A percentile compares a stretch with the other conserved stretches of the same genome.
These are phyloP conservation scores for Gobiocypris rarus DNA, from an alignment of 2,113 vertebrate genomes.

Conservation along the genomic window DNA sequence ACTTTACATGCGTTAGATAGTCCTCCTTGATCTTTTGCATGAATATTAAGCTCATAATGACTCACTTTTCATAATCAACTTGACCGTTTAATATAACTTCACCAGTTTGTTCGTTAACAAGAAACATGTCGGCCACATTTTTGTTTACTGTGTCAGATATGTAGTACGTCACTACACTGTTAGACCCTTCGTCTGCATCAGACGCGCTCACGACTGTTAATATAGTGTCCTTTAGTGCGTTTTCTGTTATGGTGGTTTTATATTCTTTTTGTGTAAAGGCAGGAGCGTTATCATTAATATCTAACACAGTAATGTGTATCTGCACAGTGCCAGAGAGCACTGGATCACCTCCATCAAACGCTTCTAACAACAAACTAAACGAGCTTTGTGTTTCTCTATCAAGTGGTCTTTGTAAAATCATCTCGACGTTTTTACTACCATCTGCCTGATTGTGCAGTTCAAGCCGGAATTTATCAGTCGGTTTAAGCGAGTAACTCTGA, in stretches of 20 bases:
- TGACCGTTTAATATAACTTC: conserved; percentile 53
- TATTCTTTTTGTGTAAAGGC: conserved; percentile 51
- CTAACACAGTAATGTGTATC: conserved; percentile 72
- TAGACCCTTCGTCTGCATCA: conserved; percentile 73
- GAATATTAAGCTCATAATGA: conserved; percentile 64
- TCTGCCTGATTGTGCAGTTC: conserved; percentile 68
- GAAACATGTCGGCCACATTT: conserved; percentile 54
- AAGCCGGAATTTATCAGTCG: conserved; percentile 72
- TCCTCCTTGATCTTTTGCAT: conserved; percentile 70
- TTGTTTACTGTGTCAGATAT: conserved; percentile 54
- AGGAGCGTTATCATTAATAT: conserved; percentile 69
- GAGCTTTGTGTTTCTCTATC: conserved; percentile 72
- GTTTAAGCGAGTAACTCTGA: conserved; percentile 72
- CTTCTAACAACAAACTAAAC: conserved; percentile 71
- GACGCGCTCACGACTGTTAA: conserved; percentile 74
- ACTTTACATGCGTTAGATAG: conserved; percentile 63
- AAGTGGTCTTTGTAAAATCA: conserved; percentile 75
- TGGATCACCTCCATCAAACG: conserved; percentile 78
- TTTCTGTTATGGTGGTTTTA: conserved; percentile 74
- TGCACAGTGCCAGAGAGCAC: conserved; percentile 73
- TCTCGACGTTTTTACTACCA: conserved; percentile 74
- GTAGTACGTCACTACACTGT: conserved; percentile 60
- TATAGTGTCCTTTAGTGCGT: conserved; percentile 66
- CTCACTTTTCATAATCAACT: conserved; percentile 68
- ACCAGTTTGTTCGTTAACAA: conserved; percentile 60